A percentile compares a stretch with the other conserved stretches of the same genome.
phyloP scores from a whole-genome alignment of 2,113 vertebrate species.

The Acanthochromis polyacanthus region DNA sequence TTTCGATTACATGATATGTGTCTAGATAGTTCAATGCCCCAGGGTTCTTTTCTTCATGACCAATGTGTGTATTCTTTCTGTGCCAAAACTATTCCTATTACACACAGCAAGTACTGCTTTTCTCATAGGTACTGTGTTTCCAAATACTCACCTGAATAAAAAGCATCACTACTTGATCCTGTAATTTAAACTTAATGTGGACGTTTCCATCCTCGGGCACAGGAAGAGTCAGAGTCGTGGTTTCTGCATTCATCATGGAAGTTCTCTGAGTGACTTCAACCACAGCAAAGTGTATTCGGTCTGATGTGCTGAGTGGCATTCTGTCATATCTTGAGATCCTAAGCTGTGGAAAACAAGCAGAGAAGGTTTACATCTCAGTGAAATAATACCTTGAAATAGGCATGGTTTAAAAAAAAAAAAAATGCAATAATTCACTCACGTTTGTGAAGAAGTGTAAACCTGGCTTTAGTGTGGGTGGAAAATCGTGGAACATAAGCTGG shows the following conservation, averaged over 20 bases:
- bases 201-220: constrained; percentile 72
- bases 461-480: constrained; percentile 86
- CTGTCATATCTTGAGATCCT: constrained; percentile 85
- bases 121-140: background rate
- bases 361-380: background rate
- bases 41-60: background rate
- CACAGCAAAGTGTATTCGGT: constrained; percentile 76
- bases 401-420: background rate
- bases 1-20: background rate
- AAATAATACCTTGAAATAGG: too few relatives aligned
- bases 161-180: constrained; percentile 51
- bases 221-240: constrained; percentile 25
- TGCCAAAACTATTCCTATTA: constrained; percentile 52
- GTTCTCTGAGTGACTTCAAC: constrained; percentile 82
- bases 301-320: constrained; percentile 77
- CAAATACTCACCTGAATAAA: constrained; percentile 62
- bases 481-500: constrained; percentile 85
- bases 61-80: background rate
- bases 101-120: constrained; percentile 9
- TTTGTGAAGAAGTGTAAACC: constrained; percentile 86
- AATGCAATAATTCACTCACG: constrained; percentile 82
- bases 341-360: constrained; percentile 78
- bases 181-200: constrained; percentile 59
- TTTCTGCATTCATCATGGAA: background rate
- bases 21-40: background rate